These are phyloP conservation scores for Limnephilus auricula DNA, from an alignment of 2,888 invertebrate genomes.

Conservation along the genomic window DNA sequence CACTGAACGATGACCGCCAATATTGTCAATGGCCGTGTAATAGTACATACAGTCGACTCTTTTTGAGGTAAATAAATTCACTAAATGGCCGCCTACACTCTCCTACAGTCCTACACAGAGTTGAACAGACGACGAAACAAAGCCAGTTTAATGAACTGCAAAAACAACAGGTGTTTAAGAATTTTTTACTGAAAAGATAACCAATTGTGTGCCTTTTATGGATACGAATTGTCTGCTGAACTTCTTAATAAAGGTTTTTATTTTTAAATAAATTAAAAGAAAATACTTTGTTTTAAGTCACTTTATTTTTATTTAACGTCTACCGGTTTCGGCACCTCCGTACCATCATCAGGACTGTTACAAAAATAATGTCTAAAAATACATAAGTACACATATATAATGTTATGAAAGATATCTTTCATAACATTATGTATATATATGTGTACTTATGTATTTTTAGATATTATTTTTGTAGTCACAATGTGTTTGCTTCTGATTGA, in stretches of 20 bases:
- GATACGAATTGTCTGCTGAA: background rate
- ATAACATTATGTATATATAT: too few relatives aligned
- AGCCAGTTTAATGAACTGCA: slow-evolving; percentile 37
- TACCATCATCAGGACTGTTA: too few relatives aligned
- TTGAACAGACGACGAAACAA: slow-evolving; percentile 10
- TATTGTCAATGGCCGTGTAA: slow-evolving; percentile 37
- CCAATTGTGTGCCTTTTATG: background rate
- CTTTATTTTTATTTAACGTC: too few relatives aligned
- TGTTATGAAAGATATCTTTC: too few relatives aligned
- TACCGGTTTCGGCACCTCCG: too few relatives aligned
- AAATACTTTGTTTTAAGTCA: too few relatives aligned
- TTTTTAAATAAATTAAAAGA: too few relatives aligned
- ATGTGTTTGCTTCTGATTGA: too few relatives aligned
- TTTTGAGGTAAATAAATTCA: slow-evolving; percentile 23
- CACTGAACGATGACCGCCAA: slow-evolving; percentile 15
- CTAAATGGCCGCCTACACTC: background rate
- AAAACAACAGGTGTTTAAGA: slow-evolving; percentile 4
- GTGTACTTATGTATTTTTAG: too few relatives aligned
- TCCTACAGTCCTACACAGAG: slow-evolving; percentile 28
- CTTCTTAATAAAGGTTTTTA: background rate
- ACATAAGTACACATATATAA: too few relatives aligned
- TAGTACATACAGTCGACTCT: slow-evolving; percentile 12
- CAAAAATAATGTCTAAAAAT: too few relatives aligned
- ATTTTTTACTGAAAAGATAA: background rate
- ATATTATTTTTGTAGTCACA: too few relatives aligned